Percentiles rank a stretch among this genome's conserved stretches.
These are phyloP conservation scores for Bombylius major DNA, from an alignment of 2,888 invertebrate species.

Conservation along the genomic window DNA sequence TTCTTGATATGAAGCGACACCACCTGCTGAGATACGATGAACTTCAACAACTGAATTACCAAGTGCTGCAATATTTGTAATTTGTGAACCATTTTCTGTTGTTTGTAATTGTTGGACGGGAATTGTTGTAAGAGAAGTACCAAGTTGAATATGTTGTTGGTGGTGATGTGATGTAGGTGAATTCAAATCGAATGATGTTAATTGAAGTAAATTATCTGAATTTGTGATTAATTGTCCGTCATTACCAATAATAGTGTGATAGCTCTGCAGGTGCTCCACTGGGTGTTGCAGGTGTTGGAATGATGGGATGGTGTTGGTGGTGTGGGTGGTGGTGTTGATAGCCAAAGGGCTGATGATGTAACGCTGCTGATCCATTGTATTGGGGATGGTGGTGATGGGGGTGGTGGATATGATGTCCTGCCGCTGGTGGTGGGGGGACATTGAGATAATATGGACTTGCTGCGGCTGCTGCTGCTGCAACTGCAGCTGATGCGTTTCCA, in stretches of 20 bases:
- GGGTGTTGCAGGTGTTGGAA: conserved; percentile 45
- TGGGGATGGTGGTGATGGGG: conserved; percentile 26
- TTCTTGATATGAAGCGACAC: conserved; percentile 16
- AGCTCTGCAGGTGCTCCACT: conserved; percentile 46
- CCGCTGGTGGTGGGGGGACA: conserved; percentile 21
- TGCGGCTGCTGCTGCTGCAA: conserved; percentile 15
- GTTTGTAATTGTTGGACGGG: conserved; percentile 10
- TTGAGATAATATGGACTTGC: conserved; percentile 24
- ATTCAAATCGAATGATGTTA: background rate
- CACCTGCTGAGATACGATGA: conserved; percentile 19
- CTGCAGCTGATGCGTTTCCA: conserved; percentile 15
- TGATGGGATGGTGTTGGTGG: conserved; percentile 34
- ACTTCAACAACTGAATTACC: conserved; percentile 10
- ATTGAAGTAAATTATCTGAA: conserved; percentile 2
- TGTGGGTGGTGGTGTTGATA: conserved; percentile 32
- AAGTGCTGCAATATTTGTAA: conserved; percentile 5
- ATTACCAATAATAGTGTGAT: conserved; percentile 79
- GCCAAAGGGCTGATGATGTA: conserved; percentile 37
- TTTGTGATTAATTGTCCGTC: conserved; percentile 4
- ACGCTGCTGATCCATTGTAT: conserved; percentile 29
- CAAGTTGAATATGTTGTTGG: conserved; percentile 8
- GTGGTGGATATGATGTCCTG: conserved; percentile 25
- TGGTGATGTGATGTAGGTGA: conserved; percentile 3
- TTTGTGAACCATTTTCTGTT: conserved; percentile 14
- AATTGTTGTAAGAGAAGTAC: background rate